Base-by-base conservation (phyloP, 2,888 invertebrate genomes). In the Eustalomyia histrio region DNA sequence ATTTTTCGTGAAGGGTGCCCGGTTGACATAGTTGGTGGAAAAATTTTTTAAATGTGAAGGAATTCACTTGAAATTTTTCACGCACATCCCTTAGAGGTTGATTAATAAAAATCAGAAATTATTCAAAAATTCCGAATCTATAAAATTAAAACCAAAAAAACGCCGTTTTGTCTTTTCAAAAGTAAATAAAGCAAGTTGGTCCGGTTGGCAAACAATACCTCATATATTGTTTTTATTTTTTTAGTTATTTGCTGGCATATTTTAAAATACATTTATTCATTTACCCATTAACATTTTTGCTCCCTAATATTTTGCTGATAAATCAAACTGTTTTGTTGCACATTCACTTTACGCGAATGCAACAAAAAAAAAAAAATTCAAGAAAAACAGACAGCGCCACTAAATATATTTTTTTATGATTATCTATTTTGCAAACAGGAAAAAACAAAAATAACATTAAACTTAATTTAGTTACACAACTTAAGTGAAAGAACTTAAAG, bases 301-400 rank as follows among this genome's bases (percentile, higher is more conserved):
- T 43, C 16, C 10, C 12, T 35, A 10, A 43, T 29, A 63, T 33
- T 57, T 52, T 50, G 74, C 65, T 67, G 58, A 65, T 74, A 65
- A 73, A 65, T 52, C 18, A 65, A 74, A 64, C 58, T 55, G 47
- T 50, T 18, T 35, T 35, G 47, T n/a, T 63, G 63, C 63, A 16
- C 16, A 29, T 61, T n/a, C 43, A n/a, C 6, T 47, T 47, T 47
- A 47, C 43, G 43, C 12, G 14, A n/a, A 6, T 47, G n/a, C n/a
- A 12, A 47, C n/a, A 47, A 7, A 39, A 14, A 12, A 47, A 5
- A 47, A 7, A 39, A 14, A 47, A 47, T 47, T 7, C n/a, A 7
- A n/a, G n/a, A 47, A 14, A n/a, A n/a, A 47, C 43, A 47, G n/a
- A 47, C 43, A 47, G 43, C 43, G 43, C 43, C 43, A 47, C 43